These are phyloP conservation scores for Sebastes nivosus DNA, from an alignment of 2,797 vertebrate genomes.

Conservation along the genomic window DNA sequence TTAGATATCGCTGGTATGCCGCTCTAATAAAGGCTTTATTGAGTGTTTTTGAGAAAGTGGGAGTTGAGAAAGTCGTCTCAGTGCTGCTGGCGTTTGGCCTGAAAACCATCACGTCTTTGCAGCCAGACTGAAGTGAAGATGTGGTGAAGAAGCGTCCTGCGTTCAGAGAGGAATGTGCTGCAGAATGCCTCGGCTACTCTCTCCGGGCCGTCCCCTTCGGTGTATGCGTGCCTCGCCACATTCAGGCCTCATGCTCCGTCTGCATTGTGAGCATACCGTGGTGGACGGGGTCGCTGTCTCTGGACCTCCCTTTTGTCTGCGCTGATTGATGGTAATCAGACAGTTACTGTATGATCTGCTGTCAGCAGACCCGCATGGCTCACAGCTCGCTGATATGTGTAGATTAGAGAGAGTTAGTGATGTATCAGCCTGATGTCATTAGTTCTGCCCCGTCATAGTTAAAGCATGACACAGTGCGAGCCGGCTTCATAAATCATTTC, in stretches of 20 bases:
- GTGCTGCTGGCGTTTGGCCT: background rate
- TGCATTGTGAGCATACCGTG: slow-evolving; percentile 57
- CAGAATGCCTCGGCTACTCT: slow-evolving; percentile 49
- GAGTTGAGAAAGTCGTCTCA: background rate
- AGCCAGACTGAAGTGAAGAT: background rate
- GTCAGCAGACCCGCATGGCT: slow-evolving; percentile 40
- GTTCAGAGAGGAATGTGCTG: slow-evolving; percentile 56
- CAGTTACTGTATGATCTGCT: slow-evolving; percentile 35
- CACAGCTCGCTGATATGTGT: slow-evolving; percentile 29
- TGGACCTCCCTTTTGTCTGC: slow-evolving; percentile 12
- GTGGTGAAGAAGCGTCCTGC: background rate
- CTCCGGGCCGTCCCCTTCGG: slow-evolving; percentile 37
- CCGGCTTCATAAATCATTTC: background rate
- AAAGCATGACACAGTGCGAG: background rate
- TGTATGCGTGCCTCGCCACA: slow-evolving; percentile 46
- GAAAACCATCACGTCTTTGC: background rate
- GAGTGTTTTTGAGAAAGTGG: background rate
- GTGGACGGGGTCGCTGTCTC: slow-evolving; percentile 18
- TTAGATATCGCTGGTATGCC: background rate
- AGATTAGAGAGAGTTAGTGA: slow-evolving; percentile 25
- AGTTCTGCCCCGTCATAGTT: slow-evolving; percentile 3
- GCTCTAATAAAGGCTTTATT: background rate
- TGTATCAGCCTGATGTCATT: slow-evolving; percentile 44
- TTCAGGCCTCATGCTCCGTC: slow-evolving; percentile 28
- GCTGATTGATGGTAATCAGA: slow-evolving; percentile 50